These are phyloP conservation scores for Eupithecia pulchellata DNA, from an alignment of 2,888 invertebrate genomes.

Conservation along the genomic window DNA sequence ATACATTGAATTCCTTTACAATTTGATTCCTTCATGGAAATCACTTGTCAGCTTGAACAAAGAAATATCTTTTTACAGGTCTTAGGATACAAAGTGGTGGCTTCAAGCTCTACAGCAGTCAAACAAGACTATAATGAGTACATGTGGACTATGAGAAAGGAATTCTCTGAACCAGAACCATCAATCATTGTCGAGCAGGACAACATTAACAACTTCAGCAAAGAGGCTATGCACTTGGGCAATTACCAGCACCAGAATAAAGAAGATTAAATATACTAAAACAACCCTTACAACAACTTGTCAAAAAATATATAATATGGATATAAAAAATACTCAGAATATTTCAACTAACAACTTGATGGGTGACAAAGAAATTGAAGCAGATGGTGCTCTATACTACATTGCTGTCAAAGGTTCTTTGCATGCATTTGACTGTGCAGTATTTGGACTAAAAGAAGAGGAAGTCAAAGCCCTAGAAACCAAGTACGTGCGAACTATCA, in stretches of 20 bases:
- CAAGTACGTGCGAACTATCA: conserved; percentile 87
- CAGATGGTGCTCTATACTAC: conserved; percentile 87
- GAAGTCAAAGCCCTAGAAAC: conserved; percentile 89
- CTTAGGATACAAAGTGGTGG: conserved; percentile 94
- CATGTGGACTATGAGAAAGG: conserved; percentile 97
- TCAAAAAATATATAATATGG: conserved; percentile 61
- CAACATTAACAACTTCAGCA: conserved; percentile 86
- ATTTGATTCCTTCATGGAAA: not conserved
- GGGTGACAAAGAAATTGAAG: conserved; percentile 62
- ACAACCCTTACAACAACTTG: not conserved
- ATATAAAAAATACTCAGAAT: conserved; percentile 70
- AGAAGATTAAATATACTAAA: conserved; percentile 70
- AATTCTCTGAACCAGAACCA: conserved; percentile 93
- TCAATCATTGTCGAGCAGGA: conserved; percentile 86
- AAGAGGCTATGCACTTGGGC: conserved; percentile 83
- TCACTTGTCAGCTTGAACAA: not conserved
- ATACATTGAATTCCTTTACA: conserved; percentile 6
- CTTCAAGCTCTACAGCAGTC: conserved; percentile 93
- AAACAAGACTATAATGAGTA: conserved; percentile 96
- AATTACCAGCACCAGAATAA: conserved; percentile 74
- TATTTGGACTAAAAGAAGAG: conserved; percentile 90
- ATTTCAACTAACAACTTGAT: conserved; percentile 61
- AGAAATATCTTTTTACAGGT: conserved; percentile 80
- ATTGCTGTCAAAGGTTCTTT: conserved; percentile 92
- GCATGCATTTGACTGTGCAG: conserved; percentile 89